Percentiles rank a stretch among this genome's conserved stretches.
Evolutionary conservation across 92 coral and sea anemone species (phyloP).

Genomic region (Epizoanthus scotinus): DNA sequence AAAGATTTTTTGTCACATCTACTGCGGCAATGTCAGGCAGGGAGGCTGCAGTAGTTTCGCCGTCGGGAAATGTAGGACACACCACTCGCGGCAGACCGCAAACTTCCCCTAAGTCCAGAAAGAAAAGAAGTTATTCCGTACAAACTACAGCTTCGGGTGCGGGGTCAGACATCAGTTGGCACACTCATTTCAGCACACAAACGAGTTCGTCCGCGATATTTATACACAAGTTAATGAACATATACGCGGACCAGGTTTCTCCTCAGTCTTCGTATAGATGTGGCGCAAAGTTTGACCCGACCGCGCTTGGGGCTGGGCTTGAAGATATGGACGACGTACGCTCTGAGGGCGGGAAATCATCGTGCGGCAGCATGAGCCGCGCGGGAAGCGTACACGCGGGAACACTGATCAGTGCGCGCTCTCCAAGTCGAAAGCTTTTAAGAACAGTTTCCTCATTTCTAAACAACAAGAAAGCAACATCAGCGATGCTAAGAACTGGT

Average conservation of each 20-base stretch:
- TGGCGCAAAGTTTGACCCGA: conserved; percentile 47
- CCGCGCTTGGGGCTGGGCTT: conserved; percentile 46
- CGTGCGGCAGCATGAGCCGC: conserved; percentile 65
- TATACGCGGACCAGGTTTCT: conserved; percentile 80
- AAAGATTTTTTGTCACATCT: conserved; percentile 4
- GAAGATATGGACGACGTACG: conserved; percentile 55
- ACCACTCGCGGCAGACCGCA: background rate
- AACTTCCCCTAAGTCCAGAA: background rate
- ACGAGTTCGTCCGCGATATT: conserved; percentile 65
- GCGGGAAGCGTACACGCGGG: conserved; percentile 46
- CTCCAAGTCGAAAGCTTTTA: conserved; percentile 52
- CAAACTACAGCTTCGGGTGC: background rate
- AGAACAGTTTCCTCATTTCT: conserved; percentile 63
- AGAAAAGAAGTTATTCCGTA: background rate
- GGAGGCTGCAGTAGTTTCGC: background rate
- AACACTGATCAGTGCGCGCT: conserved; percentile 8
- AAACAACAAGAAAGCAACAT: conserved; percentile 42
- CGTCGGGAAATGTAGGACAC: background rate
- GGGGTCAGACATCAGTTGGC: conserved; percentile 59
- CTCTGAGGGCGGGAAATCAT: conserved; percentile 67
- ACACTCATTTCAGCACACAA: conserved; percentile 71
- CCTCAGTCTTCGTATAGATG: conserved; percentile 76
- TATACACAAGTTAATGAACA: conserved; percentile 64
- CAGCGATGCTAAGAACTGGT: conserved; percentile 26
- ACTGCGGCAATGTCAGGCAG: background rate